These are phyloP conservation scores for Chitala chitala DNA, from an alignment of 2,113 vertebrate species.

Conservation along the genomic window DNA sequence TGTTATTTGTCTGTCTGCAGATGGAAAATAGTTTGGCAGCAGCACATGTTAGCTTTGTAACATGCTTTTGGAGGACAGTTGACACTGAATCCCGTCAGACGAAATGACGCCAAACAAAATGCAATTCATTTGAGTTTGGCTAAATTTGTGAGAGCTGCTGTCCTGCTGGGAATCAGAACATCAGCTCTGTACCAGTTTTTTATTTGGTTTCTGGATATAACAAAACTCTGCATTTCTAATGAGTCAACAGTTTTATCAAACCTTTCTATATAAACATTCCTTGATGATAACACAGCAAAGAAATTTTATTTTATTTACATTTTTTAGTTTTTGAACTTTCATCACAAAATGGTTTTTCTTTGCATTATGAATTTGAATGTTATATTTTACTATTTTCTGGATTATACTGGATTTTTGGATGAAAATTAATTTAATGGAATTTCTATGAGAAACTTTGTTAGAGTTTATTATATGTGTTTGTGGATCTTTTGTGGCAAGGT, in stretches of 20 bases:
- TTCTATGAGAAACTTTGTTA: too few species aligned
- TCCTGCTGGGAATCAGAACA: background rate
- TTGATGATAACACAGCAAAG: background rate
- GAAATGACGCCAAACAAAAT: background rate
- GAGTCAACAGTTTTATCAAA: background rate
- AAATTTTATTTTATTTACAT: background rate
- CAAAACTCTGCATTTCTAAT: background rate
- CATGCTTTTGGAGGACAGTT: background rate
- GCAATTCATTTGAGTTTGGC: background rate
- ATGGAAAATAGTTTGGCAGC: too few species aligned
- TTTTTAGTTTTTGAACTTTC: background rate
- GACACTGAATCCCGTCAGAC: too few species aligned
- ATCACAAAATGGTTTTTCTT: background rate
- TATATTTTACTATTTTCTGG: too few species aligned
- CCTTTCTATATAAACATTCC: background rate
- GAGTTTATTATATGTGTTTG: too few species aligned
- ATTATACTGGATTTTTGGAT: too few species aligned
- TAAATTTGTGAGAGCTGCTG: background rate
- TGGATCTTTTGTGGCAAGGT: too few species aligned
- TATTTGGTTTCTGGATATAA: background rate
- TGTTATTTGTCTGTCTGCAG: too few species aligned
- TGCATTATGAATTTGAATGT: background rate
- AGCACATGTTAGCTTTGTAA: too few species aligned
- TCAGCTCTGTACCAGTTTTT: background rate
- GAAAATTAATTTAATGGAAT: too few species aligned